Base-by-base conservation (phyloP, 35 echinoderm and acorn worm genomes). In the Heliocidaris erythrogramma region DNA sequence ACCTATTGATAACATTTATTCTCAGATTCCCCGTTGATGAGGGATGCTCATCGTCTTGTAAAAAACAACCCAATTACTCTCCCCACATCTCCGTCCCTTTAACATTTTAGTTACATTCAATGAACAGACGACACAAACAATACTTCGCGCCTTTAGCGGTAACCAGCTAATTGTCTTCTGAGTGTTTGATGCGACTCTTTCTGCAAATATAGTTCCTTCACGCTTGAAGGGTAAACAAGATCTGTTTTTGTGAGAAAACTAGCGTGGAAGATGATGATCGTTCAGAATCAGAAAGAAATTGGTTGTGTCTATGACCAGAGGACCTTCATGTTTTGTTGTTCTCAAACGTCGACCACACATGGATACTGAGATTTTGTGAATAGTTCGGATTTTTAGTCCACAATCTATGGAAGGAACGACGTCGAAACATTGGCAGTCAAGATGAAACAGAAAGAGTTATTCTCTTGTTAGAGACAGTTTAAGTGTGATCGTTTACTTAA, bases 111-210 rank as follows among this genome's bases (percentile, higher is more conserved):
- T 78, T 78, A 78, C 65, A 78, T 18, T 78, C 21, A 78, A 78
- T 78, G 21, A n/a, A 24, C 6, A 27, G 17, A 78, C 65, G 65
- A 78, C 65, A 18, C 27, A 78, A 78, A 78, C 65, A 78, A 78
- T 78, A 78, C 65, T 78, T 78, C 65, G 27, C 65, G 65, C 65
- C 65, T 78, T 78, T 78, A 78, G 65, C 65, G 65, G 21, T 78
- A 78, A n/a, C 65, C 65, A 78, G 65, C 65, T 78, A 78, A 78
- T 78, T 78, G 61, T 78, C 21, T n/a, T 3, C 4, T n/a, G 65
- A 78, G 65, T 78, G 65, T 78, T 78, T 78, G 65, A n/a, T 78
- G 65, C 65, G 21, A 7, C 65, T 78, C 65, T 78, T 78, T 78
- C 65, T 78, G 65, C 65, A 78, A 78, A 78, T 18, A 78, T 27